Evolutionary conservation across 2,888 invertebrate species (phyloP).

Genomic region (Scelioninae gen. 2): DNA sequence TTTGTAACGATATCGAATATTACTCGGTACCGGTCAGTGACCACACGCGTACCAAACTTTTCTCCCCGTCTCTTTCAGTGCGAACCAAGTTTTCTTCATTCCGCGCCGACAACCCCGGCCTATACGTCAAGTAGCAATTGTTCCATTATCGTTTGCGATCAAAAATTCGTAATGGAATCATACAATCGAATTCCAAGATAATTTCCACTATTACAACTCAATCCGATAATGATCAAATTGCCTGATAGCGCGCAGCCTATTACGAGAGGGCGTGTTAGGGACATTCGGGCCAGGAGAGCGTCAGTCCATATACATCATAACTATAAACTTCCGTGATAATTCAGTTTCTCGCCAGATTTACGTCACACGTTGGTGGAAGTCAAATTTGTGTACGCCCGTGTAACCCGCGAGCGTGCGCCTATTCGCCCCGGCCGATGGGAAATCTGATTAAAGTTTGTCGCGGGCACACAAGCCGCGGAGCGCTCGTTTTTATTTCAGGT

Average conservation of each 20-base stretch:
- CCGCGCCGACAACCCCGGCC: too few relatives aligned
- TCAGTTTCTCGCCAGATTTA: conserved; percentile 37
- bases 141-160: conserved; percentile 19
- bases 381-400: conserved; percentile 14
- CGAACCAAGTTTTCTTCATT: too few relatives aligned
- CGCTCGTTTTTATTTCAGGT: conserved; percentile 25
- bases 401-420: conserved; percentile 16
- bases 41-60: too few relatives aligned
- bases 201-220: conserved; percentile 44
- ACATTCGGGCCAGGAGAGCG: conserved; percentile 17
- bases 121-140: conserved; percentile 10
- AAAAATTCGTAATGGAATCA: conserved; percentile 32
- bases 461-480: conserved; percentile 2
- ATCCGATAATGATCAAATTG: conserved; percentile 48
- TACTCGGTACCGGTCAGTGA: too few relatives aligned
- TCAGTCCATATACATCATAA: conserved; percentile 34
- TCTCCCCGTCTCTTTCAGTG: too few relatives aligned
- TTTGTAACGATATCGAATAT: too few relatives aligned
- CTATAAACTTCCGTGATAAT: conserved; percentile 43
- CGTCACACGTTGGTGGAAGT: conserved; percentile 11
- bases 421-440: conserved; percentile 9
- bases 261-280: conserved; percentile 29
- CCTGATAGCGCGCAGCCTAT: conserved; percentile 37
- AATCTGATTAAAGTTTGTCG: conserved; percentile 31
- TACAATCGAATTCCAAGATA: conserved; percentile 24